Evolutionary conservation across 1,140 invertebrate species (phyloP), one percentile per base, ranked within the genome.

Genomic region (Probaryconus sp.): DNA sequence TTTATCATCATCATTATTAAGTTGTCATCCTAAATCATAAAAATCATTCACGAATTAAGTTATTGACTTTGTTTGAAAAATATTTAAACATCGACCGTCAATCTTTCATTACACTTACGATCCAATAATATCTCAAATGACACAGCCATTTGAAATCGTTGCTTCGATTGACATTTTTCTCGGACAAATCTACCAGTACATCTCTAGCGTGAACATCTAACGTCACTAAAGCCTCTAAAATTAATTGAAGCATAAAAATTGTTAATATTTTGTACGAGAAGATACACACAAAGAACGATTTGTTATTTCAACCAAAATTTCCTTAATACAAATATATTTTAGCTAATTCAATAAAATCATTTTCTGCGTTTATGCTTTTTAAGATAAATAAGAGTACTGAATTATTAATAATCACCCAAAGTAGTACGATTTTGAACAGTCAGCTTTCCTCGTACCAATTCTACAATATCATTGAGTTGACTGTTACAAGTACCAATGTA

Each of bases 71-170:
- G n/a, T n/a, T n/a, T n/a, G n/a, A n/a, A n/a, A n/a, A 58, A 50
- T 28, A 13, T 26, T 28, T 24, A 11, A 24, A 26, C 13, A 14
- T 11, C 18, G 18, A 42, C 13, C 26, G 14, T 16, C 11, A 21
- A 14, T 33, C 26, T 33, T 18, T 38, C 11, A 13, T 55, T 64
- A 13, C 45, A 77, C 85, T 90, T 82, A 95, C 95, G 88, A 95
- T 93, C 96, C 96, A 98, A 83, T 99, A 99, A 83, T 99, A 99
- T 47, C 97, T 89, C 10, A 99, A 85, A 83, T 96, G 94, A 81
- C 93, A 95, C 2, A 98, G 87, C 97, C 97, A 99, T 47, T 94
- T 91, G 82, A 98, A 98, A 79, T 98, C 96, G 68, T 93, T 92
- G 33, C 93, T 90, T 24, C 89, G 89, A 3, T 79, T 83, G 0